phyloP scores from a whole-genome alignment of 2,797 vertebrate genomes.

The Masticophis lateralis region DNA sequence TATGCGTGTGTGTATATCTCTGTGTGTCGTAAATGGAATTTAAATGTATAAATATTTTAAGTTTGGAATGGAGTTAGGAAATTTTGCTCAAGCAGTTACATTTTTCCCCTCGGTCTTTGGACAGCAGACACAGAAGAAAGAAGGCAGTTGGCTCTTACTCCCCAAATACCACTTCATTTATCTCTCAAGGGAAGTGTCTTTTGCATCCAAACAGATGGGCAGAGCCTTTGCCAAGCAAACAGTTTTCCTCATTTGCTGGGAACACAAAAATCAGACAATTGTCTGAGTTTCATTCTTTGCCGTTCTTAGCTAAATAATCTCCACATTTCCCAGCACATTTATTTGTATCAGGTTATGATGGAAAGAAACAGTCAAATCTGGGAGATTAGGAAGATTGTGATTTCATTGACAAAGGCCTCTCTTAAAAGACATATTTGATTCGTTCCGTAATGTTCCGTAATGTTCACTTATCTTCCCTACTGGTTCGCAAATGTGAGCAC shows the following conservation, averaged over 20 bases:
- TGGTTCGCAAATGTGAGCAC: too few relatives aligned
- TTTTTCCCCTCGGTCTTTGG: background rate
- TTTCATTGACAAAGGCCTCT: background rate
- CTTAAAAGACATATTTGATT: background rate
- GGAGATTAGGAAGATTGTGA: background rate
- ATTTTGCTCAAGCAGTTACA: background rate
- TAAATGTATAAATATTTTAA: conserved; percentile 32
- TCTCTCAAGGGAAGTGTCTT: conserved; percentile 51
- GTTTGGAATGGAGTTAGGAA: conserved; percentile 4
- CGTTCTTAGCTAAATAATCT: background rate
- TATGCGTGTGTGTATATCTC: background rate
- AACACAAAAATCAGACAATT: conserved; percentile 48
- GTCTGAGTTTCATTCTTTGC: background rate
- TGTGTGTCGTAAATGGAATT: background rate
- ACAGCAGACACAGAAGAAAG: conserved; percentile 22
- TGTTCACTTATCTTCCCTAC: too few relatives aligned
- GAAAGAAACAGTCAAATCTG: background rate
- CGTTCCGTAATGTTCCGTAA: background rate
- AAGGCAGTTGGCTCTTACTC: conserved; percentile 40
- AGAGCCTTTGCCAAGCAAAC: conserved; percentile 56
- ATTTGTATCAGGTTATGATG: background rate
- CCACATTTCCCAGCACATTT: conserved; percentile 13
- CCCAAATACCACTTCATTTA: conserved; percentile 36
- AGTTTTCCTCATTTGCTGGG: conserved; percentile 63
- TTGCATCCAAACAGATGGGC: conserved; percentile 62